Percentiles rank a stretch among this genome's conserved stretches.
Conservation (phyloP, 2,888 invertebrate genomes). For the Sussaba pulchella region DNA sequence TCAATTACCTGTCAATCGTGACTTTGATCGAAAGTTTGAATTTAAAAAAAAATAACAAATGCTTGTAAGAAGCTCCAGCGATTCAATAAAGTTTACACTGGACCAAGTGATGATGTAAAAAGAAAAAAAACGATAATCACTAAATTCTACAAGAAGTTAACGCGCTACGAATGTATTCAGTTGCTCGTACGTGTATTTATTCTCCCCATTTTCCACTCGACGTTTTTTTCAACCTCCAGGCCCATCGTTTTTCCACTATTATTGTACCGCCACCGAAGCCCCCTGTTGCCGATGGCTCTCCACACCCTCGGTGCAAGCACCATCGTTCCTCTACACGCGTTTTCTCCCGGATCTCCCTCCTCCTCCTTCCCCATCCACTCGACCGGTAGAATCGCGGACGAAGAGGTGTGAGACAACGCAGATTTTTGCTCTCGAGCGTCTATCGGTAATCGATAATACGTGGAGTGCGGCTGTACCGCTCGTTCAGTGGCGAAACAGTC, state of each 20-base stretch:
- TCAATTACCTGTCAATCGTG: too few species aligned
- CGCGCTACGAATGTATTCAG: slow-evolving; percentile 33
- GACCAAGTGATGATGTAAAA: too few species aligned
- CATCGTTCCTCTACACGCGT: slow-evolving; percentile 42
- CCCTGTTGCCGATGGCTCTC: slow-evolving; percentile 45
- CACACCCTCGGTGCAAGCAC: slow-evolving; percentile 27
- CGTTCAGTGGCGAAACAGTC: slow-evolving; percentile 62
- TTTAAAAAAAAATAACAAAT: too few species aligned
- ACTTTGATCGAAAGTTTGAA: too few species aligned
- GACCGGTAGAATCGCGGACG: slow-evolving; percentile 60
- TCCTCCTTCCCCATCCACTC: slow-evolving; percentile 49
- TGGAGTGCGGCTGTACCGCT: slow-evolving; percentile 46
- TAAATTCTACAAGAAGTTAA: too few species aligned
- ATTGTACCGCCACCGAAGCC: slow-evolving; percentile 48
- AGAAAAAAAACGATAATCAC: too few species aligned
- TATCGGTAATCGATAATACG: slow-evolving; percentile 68
- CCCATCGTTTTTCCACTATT: slow-evolving; percentile 47
- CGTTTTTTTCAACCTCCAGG: slow-evolving; percentile 26
- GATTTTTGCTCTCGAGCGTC: slow-evolving; percentile 66
- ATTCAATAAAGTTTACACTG: too few species aligned
- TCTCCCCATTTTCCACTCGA: slow-evolving; percentile 40
- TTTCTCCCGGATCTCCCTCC: slow-evolving; percentile 21
- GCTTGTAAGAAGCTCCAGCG: too few species aligned
- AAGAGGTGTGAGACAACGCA: slow-evolving; percentile 65
- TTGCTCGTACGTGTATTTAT: slow-evolving; percentile 57